Base-by-base conservation (phyloP, 2,797 vertebrate species). In the Sebastes diaconus region DNA sequence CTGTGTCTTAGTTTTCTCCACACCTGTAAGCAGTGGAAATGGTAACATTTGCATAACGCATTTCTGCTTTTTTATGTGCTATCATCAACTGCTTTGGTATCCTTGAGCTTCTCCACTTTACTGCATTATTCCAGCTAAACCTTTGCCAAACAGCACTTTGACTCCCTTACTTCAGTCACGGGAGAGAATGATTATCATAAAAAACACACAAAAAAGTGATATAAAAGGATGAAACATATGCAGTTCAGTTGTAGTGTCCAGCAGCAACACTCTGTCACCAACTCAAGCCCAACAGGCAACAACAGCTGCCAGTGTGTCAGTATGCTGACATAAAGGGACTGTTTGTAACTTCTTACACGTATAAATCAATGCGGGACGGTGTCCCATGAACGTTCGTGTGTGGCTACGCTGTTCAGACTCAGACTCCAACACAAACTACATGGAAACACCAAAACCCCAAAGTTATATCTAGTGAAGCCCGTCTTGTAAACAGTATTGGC, bases 11-110 rank as follows among this genome's bases (percentile, higher is more conserved):
- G 34, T 36, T 68, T 87, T 61, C 36, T 14, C 29, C 32, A 20
- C n/a, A 73, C 25, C 61, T 67, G 34, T 70, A 68, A 54, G 34
- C 65, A 9, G 8, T 57, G 27, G 54, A 80, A 87, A 81, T 55
- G 29, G 39, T 59, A 66, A 36, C 34, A 83, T 85, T 84, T 78
- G 50, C 81, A 83, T 81, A 70, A 85, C 79, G 50, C 13, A 34
- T 80, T 81, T 79, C 57, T 6, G 36, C 42, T 64, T 73, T 67
- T 67, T 5, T 55, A 70, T 46, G 5, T 72, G 72, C 69, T 63
- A 68, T 73, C 32, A 74, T 68, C 65, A 25, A 68, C 61, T 68
- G 57, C 57, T 80, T 63, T 6, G 11, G 25, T 27, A 29, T 54
- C 22, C 12, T 57, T 57, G 20, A 70, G 59, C 66, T 68, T 63